These are phyloP conservation scores for Rhegmatorhina hoffmannsi DNA, from an alignment of 2,113 vertebrate genomes.

Conservation along the genomic window DNA sequence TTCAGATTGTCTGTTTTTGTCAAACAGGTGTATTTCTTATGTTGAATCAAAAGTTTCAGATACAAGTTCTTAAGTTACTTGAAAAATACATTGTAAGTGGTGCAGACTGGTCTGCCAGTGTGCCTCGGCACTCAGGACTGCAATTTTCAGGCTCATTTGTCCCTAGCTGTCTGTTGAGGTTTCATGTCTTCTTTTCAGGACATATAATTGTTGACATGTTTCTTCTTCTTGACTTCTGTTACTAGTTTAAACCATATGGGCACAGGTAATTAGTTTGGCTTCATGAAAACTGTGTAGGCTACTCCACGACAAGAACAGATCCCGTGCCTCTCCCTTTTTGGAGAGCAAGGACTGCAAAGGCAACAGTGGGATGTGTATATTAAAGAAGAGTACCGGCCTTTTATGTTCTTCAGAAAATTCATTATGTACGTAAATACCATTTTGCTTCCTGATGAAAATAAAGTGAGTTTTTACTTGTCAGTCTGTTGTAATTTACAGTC, in stretches of 20 bases:
- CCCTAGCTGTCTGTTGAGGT: not conserved
- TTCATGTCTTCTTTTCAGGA: not conserved
- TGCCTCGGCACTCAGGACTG: not conserved
- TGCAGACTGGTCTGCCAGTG: not conserved
- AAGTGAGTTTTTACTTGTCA: not conserved
- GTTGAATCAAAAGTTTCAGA: not conserved
- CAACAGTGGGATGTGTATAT: not conserved
- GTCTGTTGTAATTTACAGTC: not conserved
- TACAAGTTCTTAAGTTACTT: not conserved
- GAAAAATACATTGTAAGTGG: not conserved
- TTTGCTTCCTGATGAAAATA: slow-evolving; percentile 18
- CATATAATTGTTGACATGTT: not conserved
- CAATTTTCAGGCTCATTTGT: not conserved
- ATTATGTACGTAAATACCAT: not conserved
- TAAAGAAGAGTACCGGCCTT: not conserved
- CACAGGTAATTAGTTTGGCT: slow-evolving; percentile 51
- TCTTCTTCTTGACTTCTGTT: slow-evolving; percentile 16
- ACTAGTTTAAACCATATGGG: slow-evolving; percentile 31
- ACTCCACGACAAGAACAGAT: not conserved
- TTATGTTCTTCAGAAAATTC: not conserved
- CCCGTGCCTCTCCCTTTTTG: not conserved
- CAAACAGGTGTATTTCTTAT: not conserved
- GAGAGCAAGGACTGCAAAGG: not conserved
- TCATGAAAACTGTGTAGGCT: not conserved
- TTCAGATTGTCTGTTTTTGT: not conserved